phyloP scores from a whole-genome alignment of 2,888 invertebrate species.

The Eupithecia insigniata region DNA sequence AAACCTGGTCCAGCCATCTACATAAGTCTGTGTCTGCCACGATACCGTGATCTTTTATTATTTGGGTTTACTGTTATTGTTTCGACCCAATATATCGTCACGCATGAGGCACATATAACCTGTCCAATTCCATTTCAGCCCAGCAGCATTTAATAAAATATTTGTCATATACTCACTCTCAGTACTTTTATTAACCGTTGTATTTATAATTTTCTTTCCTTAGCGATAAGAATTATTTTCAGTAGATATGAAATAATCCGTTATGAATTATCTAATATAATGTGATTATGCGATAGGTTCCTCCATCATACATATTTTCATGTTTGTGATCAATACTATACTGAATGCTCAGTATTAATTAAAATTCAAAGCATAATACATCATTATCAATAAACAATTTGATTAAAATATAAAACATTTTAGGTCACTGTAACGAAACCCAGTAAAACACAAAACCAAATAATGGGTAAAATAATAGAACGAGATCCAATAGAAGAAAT shows the following conservation, averaged over 20 bases:
- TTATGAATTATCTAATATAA: background rate
- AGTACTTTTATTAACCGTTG: background rate
- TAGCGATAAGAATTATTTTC: conserved; percentile 20
- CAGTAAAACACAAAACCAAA: background rate
- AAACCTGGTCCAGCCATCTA: background rate
- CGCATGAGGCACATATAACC: background rate
- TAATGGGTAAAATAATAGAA: conserved; percentile 16
- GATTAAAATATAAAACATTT: background rate
- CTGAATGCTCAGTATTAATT: background rate
- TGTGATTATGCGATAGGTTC: background rate
- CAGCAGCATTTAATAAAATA: background rate
- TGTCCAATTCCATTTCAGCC: background rate
- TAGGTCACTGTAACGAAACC: background rate
- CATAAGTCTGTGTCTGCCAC: background rate
- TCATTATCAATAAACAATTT: background rate
- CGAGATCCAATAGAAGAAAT: conserved; percentile 70
- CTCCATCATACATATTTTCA: background rate
- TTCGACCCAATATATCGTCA: background rate
- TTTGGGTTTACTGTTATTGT: background rate
- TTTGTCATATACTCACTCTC: background rate
- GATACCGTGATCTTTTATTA: background rate
- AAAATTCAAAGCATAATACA: background rate
- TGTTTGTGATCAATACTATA: background rate
- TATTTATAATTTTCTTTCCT: background rate
- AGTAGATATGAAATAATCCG: conserved; percentile 6